A percentile compares a stretch with the other conserved stretches of the same genome.
phyloP scores from a whole-genome alignment of 2,888 invertebrate species.

The Oeneis ivallda region DNA sequence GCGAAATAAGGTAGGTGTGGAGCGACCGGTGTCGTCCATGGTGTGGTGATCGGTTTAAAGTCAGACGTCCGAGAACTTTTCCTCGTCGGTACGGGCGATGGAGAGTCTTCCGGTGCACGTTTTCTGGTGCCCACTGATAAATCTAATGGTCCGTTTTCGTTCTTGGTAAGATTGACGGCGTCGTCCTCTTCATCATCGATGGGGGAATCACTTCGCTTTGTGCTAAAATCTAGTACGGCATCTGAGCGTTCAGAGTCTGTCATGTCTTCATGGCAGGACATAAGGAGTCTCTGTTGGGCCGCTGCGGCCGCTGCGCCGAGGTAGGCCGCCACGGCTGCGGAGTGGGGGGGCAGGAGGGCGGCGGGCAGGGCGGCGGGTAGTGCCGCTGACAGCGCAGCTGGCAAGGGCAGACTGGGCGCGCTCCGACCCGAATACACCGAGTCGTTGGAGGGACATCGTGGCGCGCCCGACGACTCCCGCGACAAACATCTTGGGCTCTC shows the following conservation, averaged over 20 bases:
- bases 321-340: constrained; percentile 91
- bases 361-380: constrained; percentile 86
- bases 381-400: constrained; percentile 84
- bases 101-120: constrained; percentile 84
- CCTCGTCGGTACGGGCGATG: constrained; percentile 83
- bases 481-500: constrained; percentile 93
- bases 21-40: constrained; percentile 90
- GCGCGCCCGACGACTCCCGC: constrained; percentile 88
- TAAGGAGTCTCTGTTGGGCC: constrained; percentile 88
- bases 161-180: constrained; percentile 87
- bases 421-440: constrained; percentile 87
- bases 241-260: constrained; percentile 82
- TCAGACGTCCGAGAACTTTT: constrained; percentile 86
- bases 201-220: constrained; percentile 83
- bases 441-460: constrained; percentile 89
- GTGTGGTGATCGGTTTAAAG: constrained; percentile 86
- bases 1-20: constrained; percentile 91
- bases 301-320: constrained; percentile 87
- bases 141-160: constrained; percentile 88
- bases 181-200: constrained; percentile 81
- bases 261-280: constrained; percentile 88
- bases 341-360: constrained; percentile 87
- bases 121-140: constrained; percentile 89
- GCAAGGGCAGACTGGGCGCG: constrained; percentile 73
- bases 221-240: constrained; percentile 91